phyloP scores from a whole-genome alignment of 1,140 invertebrate species.

The Ceratitis capitata region DNA sequence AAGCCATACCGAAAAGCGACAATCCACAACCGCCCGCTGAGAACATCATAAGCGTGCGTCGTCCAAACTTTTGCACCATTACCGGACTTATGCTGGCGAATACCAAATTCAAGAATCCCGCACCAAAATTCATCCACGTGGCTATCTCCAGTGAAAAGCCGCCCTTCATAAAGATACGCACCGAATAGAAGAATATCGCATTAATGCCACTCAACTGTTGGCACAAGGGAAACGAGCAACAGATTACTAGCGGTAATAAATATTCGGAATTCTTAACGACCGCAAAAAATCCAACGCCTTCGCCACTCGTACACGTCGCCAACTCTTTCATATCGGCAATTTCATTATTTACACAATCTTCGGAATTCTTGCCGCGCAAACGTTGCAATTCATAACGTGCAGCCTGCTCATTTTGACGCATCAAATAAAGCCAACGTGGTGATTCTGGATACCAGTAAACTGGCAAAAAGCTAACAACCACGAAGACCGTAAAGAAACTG shows the following conservation, averaged over 20 bases:
- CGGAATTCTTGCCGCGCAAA: constrained; percentile 46
- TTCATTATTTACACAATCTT: constrained; percentile 65
- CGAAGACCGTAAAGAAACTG: constrained; percentile 71
- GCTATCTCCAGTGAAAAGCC: constrained; percentile 68
- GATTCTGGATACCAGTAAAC: constrained; percentile 81
- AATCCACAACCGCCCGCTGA: constrained; percentile 67
- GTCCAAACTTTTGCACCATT: constrained; percentile 68
- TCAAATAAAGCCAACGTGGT: constrained; percentile 82
- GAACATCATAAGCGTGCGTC: constrained; percentile 68
- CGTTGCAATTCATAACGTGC: constrained; percentile 66
- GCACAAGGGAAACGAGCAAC: constrained; percentile 77
- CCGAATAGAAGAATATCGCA: constrained; percentile 82
- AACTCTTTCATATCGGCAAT: constrained; percentile 57
- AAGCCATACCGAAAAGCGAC: constrained; percentile 68
- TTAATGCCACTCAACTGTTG: constrained; percentile 90
- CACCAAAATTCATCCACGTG: constrained; percentile 74
- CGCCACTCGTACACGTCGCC: constrained; percentile 47
- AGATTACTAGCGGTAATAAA: constrained; percentile 75
- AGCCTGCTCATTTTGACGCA: constrained; percentile 70
- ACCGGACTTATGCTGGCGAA: constrained; percentile 72
- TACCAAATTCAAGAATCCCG: constrained; percentile 73
- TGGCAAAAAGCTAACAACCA: constrained; percentile 69
- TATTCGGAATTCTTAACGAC: constrained; percentile 69
- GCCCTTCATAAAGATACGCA: constrained; percentile 72
- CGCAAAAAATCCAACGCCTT: constrained; percentile 65